phyloP scores from a whole-genome alignment of 2,888 invertebrate species.

The Hyles lineata region DNA sequence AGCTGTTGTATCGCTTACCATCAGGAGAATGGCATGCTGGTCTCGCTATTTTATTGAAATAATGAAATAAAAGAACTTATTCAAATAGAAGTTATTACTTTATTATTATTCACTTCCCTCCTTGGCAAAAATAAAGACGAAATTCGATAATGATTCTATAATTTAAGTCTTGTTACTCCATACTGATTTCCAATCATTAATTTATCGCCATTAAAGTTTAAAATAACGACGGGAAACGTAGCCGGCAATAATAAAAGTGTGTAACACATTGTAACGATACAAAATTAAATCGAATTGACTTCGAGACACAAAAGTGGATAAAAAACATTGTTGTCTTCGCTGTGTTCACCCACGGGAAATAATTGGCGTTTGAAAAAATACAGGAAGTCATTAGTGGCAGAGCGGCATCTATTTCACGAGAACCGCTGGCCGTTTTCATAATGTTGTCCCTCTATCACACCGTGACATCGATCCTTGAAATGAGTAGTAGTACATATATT shows the following conservation, averaged over 20 bases:
- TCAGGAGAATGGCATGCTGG: no score
- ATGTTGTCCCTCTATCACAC: slow-evolving; percentile 61
- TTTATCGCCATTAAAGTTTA: neutral
- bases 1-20: no score
- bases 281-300: slow-evolving; percentile 57
- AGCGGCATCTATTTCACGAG: slow-evolving; percentile 77
- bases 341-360: slow-evolving; percentile 75
- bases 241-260: slow-evolving; percentile 22
- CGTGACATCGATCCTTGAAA: slow-evolving; percentile 34
- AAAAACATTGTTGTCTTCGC: slow-evolving; percentile 64
- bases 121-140: no score
- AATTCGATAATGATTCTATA: neutral
- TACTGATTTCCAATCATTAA: neutral
- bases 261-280: slow-evolving; percentile 35
- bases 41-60: no score
- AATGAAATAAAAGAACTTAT: no score
- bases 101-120: no score
- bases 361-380: slow-evolving; percentile 80
- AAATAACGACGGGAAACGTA: slow-evolving; percentile 27
- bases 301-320: slow-evolving; percentile 47
- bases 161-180: neutral
- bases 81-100: no score
- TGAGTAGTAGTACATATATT: no score
- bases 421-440: slow-evolving; percentile 54
- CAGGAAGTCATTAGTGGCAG: slow-evolving; percentile 83